Evolutionary conservation across 2,113 vertebrate genomes (phyloP), one percentile per base, ranked within the genome.

Genomic region (Nothocercus julius): DNA sequence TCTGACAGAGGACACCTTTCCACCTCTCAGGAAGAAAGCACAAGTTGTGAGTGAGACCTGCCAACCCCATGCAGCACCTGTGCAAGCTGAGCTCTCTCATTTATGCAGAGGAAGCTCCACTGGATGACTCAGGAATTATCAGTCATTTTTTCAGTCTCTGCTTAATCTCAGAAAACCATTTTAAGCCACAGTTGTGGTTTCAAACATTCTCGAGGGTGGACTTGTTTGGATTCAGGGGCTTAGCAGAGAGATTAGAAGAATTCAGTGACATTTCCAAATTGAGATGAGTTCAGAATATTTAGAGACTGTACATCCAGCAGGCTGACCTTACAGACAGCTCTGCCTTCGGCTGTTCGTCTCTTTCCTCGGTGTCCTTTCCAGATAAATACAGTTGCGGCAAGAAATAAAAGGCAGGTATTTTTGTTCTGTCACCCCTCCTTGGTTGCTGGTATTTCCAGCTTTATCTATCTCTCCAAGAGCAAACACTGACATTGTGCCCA

Each of bases 391-490:
- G 2, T 51, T 36, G 47, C 68, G 53, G 18, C 53, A 30, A 85
- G 59, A 78, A 82, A 82, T 8, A n/a, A 0, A 0, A 54, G 38
- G 42, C 9, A 18, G 0, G 0, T 42, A 16, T 19, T 77, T 82
- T 42, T 2, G 1, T 51, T 36, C 59, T 47, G n/a, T 11, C 42
- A 85, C 20, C 7, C 25, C 24, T 9, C 42, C 24, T 27, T 17
- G 44, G 56, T 40, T 28, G 40, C 56, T 44, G 32, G 32, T 87
- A 51, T 18, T 21, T 74, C 5, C 17, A 1, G 0, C 42, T 42
- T 53, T 67, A 5, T 38, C 74, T 16, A 2, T 21, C 75, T 34
- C 58, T 30, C 47, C 7, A 5, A 61, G 66, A 59, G 28, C 42
- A 16, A 53, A 13, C 17, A 27, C 21, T 15, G 24, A 53, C 11